Conservation (phyloP, 2,113 vertebrate genomes). For the Rhegmatorhina hoffmannsi region DNA sequence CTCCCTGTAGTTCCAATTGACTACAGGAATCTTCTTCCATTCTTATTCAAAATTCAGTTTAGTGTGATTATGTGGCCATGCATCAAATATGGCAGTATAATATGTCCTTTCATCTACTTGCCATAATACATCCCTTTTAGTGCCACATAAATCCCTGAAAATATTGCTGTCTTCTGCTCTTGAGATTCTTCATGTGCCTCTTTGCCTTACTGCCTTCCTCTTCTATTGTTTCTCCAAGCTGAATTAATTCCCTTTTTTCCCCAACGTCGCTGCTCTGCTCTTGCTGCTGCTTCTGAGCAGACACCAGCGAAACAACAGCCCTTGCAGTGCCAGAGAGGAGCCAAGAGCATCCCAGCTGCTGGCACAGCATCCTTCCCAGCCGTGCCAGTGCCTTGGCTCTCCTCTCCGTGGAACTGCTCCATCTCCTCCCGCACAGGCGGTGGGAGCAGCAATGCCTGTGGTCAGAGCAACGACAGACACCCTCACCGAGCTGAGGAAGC, state of each 20-base stretch:
- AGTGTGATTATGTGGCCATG: slow-evolving; percentile 70
- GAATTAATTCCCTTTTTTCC: slow-evolving; percentile 39
- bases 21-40: slow-evolving; percentile 59
- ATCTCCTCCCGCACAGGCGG: not conserved
- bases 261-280: not conserved
- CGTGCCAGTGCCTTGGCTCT: not conserved
- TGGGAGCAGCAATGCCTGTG: not conserved
- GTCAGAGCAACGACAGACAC: accelerated
- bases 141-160: slow-evolving; percentile 68
- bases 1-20: slow-evolving; percentile 30
- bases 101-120: slow-evolving; percentile 70
- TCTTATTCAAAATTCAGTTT: slow-evolving; percentile 69
- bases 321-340: not conserved
- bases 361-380: not conserved
- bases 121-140: slow-evolving; percentile 72
- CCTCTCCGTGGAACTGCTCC: not conserved
- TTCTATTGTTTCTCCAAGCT: slow-evolving; percentile 66
- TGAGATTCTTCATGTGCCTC: slow-evolving; percentile 65
- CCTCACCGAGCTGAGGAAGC: not conserved
- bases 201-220: slow-evolving; percentile 62
- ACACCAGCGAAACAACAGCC: not conserved
- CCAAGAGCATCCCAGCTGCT: not conserved
- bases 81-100: slow-evolving; percentile 71
- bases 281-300: not conserved
- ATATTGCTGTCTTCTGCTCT: slow-evolving; percentile 69